These are phyloP conservation scores for Cyanoramphus novaezelandiae DNA, from an alignment of 2,113 vertebrate species.

Conservation along the genomic window DNA sequence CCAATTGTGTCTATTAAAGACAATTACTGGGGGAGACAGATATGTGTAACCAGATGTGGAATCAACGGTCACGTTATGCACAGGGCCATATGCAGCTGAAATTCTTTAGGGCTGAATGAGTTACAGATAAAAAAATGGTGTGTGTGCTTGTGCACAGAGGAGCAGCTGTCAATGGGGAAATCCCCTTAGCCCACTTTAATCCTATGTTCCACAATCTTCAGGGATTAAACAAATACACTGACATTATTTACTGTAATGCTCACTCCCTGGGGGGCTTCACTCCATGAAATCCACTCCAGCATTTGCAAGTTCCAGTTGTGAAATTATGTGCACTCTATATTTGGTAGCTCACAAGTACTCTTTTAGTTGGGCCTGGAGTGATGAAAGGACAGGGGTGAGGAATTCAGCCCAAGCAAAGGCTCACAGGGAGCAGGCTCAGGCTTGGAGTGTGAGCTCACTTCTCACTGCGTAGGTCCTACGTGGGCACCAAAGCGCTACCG, in stretches of 20 bases:
- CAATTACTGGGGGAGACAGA: conserved; percentile 45
- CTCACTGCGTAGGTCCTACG: background rate
- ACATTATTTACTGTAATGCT: conserved; percentile 45
- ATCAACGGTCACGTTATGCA: background rate
- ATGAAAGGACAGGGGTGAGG: conserved; percentile 47
- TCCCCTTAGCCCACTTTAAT: conserved; percentile 61
- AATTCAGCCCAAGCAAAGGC: conserved; percentile 9
- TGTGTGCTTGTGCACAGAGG: background rate
- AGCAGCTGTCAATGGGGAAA: conserved; percentile 69
- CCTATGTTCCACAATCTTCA: conserved; percentile 22
- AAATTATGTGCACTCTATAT: conserved; percentile 12
- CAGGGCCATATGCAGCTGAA: conserved; percentile 28
- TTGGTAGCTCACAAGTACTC: conserved; percentile 48
- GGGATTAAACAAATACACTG: conserved; percentile 54
- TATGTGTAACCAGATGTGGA: conserved; percentile 57
- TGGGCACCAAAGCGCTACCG: background rate
- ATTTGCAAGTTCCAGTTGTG: conserved; percentile 53
- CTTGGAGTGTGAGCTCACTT: background rate
- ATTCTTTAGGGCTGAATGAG: conserved; percentile 50
- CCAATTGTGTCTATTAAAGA: conserved; percentile 53
- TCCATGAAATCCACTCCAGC: conserved; percentile 49
- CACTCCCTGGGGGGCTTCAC: conserved; percentile 31
- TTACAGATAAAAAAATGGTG: conserved; percentile 6
- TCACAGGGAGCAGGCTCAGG: background rate
- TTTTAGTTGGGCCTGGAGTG: conserved; percentile 11